Conservation (phyloP, 2,888 invertebrate species). For the Electrophaes corylata region DNA sequence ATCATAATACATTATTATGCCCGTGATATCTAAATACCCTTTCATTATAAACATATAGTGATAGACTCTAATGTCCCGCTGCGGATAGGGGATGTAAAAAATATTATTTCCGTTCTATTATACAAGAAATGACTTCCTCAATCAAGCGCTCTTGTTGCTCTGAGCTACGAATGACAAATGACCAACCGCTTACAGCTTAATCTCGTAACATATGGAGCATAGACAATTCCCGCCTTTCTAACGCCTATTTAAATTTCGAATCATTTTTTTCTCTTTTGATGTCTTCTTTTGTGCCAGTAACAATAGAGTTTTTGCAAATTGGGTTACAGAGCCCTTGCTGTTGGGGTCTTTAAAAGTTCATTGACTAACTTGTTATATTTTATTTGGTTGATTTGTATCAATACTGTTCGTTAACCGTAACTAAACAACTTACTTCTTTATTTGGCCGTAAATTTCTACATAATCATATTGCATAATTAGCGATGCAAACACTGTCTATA, state of each 20-base stretch:
- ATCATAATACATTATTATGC: slow-evolving; percentile 27
- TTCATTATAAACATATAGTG: slow-evolving; percentile 59
- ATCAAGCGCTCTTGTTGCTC: slow-evolving; percentile 63
- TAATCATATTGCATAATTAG: too few species aligned
- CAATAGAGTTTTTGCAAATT: slow-evolving; percentile 80
- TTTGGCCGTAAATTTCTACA: too few species aligned
- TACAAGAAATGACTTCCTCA: slow-evolving; percentile 82
- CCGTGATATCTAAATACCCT: slow-evolving; percentile 36
- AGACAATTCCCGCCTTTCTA: slow-evolving; percentile 63
- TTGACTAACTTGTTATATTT: slow-evolving; percentile 68
- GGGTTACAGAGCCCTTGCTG: slow-evolving; percentile 66
- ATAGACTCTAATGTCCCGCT: slow-evolving; percentile 64
- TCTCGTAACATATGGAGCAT: slow-evolving; percentile 78
- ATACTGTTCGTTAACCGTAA: slow-evolving; percentile 53
- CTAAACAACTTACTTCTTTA: slow-evolving; percentile 30
- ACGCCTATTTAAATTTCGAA: slow-evolving; percentile 67
- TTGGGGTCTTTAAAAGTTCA: slow-evolving; percentile 66
- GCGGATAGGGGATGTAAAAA: slow-evolving; percentile 68
- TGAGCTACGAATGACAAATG: slow-evolving; percentile 75
- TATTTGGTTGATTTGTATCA: slow-evolving; percentile 72
- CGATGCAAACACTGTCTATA: not conserved
- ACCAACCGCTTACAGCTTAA: slow-evolving; percentile 75
- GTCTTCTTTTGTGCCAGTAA: slow-evolving; percentile 79
- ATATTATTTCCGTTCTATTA: slow-evolving; percentile 78
- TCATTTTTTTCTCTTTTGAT: slow-evolving; percentile 67